Base-by-base conservation (phyloP, 2,888 invertebrate species). In the Biston betularia region DNA sequence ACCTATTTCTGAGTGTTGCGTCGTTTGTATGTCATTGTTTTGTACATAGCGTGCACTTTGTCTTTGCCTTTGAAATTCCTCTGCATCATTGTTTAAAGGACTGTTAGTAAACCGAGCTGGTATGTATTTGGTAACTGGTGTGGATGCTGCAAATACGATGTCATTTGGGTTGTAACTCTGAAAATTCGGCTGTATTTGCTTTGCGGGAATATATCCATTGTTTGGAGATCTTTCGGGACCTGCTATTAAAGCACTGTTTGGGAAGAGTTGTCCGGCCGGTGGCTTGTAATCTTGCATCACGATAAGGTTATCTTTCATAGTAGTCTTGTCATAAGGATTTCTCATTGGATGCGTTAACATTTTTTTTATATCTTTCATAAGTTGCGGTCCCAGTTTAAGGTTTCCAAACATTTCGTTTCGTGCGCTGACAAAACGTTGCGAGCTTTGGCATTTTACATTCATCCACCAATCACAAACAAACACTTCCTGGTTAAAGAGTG, bases 401-500 rank as follows among this genome's bases (percentile, higher is more conserved):
- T 90, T 92, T 61, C 83, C 92, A 35, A 92, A 90, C 70, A 92
- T 90, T 48, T 93, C 88, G 50, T 93, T 93, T 67, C 89, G 89
- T 35, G 79, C 83, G 68, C 88, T 92, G 70, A 90, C 89, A 6
- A 84, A 75, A 65, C 89, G 85, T 65, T 87, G 85, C 3, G 94
- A 90, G 38, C 89, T 81, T 44, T 90, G 86, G 74, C 96, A 96
- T 71, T 95, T 93, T 0, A 96, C 96, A 75, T 95, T 95, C 89
- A 94, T 95, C 96, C 96, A 96, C 96, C 96, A 96, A 76, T 95
- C 95, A 75, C 96, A 96, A 2, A 95, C 95, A 65, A 95, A 91
- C 3, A 95, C 92, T 56, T 94, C 95, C 85, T 96, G 96, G 76
- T 95, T 95, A 83, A 96, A 96, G 33, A 95, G 87, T 10, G 96